Percentiles rank a stretch among this genome's conserved stretches.
phyloP scores from a whole-genome alignment of 2,888 invertebrate genomes.

The Magallana nippona region DNA sequence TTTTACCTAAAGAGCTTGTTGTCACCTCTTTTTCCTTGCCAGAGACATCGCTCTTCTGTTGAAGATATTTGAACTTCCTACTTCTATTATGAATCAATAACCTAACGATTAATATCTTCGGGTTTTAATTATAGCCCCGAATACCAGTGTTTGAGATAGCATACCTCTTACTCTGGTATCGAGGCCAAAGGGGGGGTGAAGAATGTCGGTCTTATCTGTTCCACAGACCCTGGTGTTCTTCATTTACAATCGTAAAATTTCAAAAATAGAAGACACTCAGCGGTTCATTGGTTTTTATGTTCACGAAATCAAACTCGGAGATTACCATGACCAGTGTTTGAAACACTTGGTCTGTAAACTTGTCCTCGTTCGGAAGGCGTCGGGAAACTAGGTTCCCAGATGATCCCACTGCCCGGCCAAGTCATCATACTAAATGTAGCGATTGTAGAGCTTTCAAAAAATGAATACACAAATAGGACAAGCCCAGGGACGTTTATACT shows the following conservation, averaged over 20 bases:
- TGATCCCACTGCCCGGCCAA: too few species aligned
- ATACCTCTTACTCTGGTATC: neutral
- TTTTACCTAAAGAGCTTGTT: neutral
- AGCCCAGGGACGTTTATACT: too few species aligned
- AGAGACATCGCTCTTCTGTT: too few species aligned
- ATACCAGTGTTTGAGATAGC: neutral
- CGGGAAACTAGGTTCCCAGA: too few species aligned
- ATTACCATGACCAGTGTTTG: too few species aligned
- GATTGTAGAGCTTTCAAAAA: too few species aligned
- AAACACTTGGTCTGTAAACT: too few species aligned
- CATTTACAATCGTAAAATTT: slow-evolving; percentile 29
- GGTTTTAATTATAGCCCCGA: neutral
- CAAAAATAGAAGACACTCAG: slow-evolving; percentile 24
- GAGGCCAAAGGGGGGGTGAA: neutral
- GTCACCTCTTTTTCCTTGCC: too few species aligned
- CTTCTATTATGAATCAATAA: neutral
- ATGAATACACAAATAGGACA: too few species aligned
- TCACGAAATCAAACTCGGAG: neutral
- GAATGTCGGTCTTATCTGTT: slow-evolving; percentile 2
- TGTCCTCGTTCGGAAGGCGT: too few species aligned
- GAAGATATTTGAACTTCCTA: neutral
- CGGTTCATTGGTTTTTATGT: neutral
- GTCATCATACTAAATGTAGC: too few species aligned
- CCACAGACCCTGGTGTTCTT: neutral
- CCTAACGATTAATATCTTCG: neutral